A percentile compares a stretch with the other conserved stretches of the same genome.
Conservation (phyloP, 2,113 vertebrate genomes). For the Scatophagus argus region DNA sequence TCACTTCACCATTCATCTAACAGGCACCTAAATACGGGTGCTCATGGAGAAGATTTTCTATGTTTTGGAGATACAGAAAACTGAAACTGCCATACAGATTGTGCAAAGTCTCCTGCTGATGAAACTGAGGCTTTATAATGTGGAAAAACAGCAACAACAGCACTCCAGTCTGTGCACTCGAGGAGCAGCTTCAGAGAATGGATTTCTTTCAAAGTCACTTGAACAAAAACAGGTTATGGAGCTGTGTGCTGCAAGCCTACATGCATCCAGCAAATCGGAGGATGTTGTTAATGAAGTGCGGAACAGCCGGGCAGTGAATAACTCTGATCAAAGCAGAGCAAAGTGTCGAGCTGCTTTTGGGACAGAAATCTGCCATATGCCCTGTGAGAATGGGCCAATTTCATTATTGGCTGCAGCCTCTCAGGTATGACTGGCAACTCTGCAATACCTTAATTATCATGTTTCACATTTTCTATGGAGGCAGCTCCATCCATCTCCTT, state of each 20-base stretch:
- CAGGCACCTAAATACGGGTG: neutral
- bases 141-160: neutral
- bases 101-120: neutral
- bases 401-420: neutral
- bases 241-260: neutral
- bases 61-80: neutral
- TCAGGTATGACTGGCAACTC: neutral
- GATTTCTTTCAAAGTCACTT: neutral
- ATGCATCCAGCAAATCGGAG: neutral
- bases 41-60: neutral
- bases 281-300: neutral
- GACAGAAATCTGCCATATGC: neutral
- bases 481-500: neutral
- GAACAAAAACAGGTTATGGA: neutral
- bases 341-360: neutral
- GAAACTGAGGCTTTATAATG: neutral
- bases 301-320: neutral
- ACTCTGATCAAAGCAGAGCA: neutral
- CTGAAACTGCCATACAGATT: neutral
- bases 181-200: neutral
- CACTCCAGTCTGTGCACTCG: neutral
- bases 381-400: neutral
- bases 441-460: neutral
- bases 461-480: neutral
- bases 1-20: neutral